Base-by-base conservation (phyloP, 2,888 invertebrate genomes). In the Scaptodrosophila latifasciaeformis region DNA sequence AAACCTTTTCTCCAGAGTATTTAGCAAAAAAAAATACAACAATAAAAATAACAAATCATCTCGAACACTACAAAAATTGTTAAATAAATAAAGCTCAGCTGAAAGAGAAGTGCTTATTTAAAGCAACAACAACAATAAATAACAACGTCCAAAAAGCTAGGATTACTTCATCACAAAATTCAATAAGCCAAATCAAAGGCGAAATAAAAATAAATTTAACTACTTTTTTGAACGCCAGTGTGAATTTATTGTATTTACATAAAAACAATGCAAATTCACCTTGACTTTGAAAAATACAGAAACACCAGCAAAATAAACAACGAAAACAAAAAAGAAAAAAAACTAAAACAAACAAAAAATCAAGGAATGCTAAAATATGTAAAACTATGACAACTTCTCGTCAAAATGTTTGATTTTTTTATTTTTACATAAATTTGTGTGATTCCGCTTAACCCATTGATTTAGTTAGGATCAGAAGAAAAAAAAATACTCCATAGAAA, bases 281-380 rank as follows among this genome's bases (percentile, higher is more conserved):
- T 81, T 81, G 82, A 81, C 82, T 81, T 81, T 81, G 81, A 78
- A 76, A 70, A 15, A 37, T 27, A 13, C 5, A 42, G 9, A 13
- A 42, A 34, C n/a, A 52, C n/a, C n/a, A n/a, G n/a, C 43, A 48
- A 61, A 58, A 54, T 51, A 24, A 60, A 54, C 52, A 51, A 57
- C 9, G 17, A 7, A 5, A 15, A 18, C 37, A 37, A 17, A 15
- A 18, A 15, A 15, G 10, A 37, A 37, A 10, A 18, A 19, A 37
- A 37, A 37, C 17, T 37, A 37, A 37, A 35, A 46, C 35, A 48
- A 10, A 17, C 34, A 55, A 31, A 6, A 45, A 29, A 47, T 46
- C 4, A 12, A 4, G 29, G 19, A 12, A 21, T 27, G 24, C 27
- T 40, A 12, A 40, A 29, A 17, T 17, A 13, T 42, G 37, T 30